phyloP scores from a whole-genome alignment of 2,113 vertebrate genomes.

The Pithys albifrons region DNA sequence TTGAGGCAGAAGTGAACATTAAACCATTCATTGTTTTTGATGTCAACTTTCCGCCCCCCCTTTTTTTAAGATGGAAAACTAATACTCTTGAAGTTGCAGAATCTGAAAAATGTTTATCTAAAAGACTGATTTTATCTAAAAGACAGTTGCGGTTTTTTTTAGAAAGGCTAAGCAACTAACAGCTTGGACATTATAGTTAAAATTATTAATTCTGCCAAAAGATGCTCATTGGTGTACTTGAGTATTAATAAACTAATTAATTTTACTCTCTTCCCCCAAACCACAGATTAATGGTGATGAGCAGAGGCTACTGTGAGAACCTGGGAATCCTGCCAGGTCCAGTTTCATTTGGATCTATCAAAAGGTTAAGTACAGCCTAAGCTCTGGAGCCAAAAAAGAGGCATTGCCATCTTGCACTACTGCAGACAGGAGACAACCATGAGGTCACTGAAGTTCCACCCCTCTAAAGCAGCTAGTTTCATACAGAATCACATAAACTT shows the following conservation, averaged over 20 bases:
- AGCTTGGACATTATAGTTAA: neutral
- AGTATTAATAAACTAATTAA: neutral
- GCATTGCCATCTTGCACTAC: neutral
- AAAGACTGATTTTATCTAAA: neutral
- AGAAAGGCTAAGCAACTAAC: neutral
- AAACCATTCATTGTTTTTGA: neutral
- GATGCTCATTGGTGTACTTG: neutral
- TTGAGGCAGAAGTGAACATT: neutral
- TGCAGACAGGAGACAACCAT: neutral
- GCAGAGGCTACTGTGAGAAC: neutral
- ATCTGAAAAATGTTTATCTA: neutral
- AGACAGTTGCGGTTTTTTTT: neutral
- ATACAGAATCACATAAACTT: neutral
- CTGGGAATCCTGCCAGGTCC: neutral
- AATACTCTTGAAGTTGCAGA: neutral
- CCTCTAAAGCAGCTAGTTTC: neutral
- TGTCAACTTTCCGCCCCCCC: neutral
- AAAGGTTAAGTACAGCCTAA: neutral
- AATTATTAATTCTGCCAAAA: neutral
- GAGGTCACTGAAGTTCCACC: neutral
- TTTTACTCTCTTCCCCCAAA: neutral
- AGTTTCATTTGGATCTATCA: neutral
- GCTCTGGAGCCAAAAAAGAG: neutral
- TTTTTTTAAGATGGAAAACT: neutral
- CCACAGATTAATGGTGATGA: neutral